phyloP scores from a whole-genome alignment of 2,797 vertebrate genomes.

The Orestias chungarensis region DNA sequence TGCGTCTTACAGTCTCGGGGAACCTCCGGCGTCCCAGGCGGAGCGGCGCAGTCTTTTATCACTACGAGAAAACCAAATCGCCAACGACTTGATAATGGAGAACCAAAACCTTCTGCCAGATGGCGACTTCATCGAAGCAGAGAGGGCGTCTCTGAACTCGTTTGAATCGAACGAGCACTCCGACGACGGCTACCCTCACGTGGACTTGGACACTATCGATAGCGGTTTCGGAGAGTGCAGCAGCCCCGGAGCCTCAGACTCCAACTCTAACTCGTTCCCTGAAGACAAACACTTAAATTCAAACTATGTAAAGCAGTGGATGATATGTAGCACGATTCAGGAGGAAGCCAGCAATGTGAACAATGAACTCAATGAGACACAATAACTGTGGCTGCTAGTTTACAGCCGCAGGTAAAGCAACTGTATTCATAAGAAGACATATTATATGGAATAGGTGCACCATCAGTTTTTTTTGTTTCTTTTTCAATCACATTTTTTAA shows the following conservation, averaged over 20 bases:
- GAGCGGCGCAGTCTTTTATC: constrained; percentile 19
- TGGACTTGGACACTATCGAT: constrained; percentile 93
- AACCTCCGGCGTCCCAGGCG: constrained; percentile 29
- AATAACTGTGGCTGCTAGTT: not conserved
- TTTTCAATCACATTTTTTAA: too few relatives aligned
- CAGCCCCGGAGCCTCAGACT: constrained; percentile 71
- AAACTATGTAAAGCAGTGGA: constrained; percentile 84
- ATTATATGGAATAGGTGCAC: not conserved
- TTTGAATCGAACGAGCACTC: constrained; percentile 74
- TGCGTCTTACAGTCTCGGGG: constrained; percentile 21
- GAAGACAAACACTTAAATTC: constrained; percentile 61
- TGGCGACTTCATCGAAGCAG: constrained; percentile 68
- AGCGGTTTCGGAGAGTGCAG: constrained; percentile 90
- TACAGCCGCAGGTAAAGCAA: not conserved
- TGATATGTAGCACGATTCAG: constrained; percentile 57
- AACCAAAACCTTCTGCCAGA: constrained; percentile 70
- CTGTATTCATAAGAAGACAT: not conserved
- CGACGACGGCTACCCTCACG: constrained; percentile 83
- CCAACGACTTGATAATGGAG: constrained; percentile 38
- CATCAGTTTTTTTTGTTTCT: not conserved
- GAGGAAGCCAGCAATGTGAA: constrained; percentile 39
- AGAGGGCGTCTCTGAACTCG: constrained; percentile 78
- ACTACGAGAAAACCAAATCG: constrained; percentile 49
- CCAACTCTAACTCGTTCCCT: constrained; percentile 52
- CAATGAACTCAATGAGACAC: constrained; percentile 2